Evolutionary conservation across 2,888 invertebrate species (phyloP), one percentile per base, ranked within the genome.

Genomic region (Philonicus albiceps): DNA sequence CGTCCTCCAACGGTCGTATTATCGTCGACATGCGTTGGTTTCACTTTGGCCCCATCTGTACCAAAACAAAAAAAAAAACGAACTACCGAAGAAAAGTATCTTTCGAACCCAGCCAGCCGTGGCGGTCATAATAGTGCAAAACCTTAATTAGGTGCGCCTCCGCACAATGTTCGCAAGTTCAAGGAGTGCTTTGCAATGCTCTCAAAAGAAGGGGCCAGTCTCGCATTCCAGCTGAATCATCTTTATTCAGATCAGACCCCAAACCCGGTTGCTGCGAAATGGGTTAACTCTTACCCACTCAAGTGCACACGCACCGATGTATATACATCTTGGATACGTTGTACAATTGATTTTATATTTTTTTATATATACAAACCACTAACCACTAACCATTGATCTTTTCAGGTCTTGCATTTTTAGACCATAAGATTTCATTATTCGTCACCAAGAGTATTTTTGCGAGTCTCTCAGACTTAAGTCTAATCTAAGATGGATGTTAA

Each of bases 161-260:
- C 16, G 27, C 64, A n/a, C n/a, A 22, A 27, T 30, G 49, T 16
- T 43, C 78, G n/a, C 78, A 78, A 49, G 49, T 78, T 78, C 49
- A 78, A 49, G 78, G 78, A 27, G 78, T 78, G 49, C 49, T 43
- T n/a, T 11, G 43, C 2, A 22, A 7, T 27, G 11, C 27, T n/a
- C 11, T 11, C 8, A 0, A 74, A 7, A 19, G 22, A 30, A 49
- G 27, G 49, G 49, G 27, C 13, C 16, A 13, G 13, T 27, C 49
- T 27, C 78, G 78, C 49, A 78, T 78, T 78, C 49, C 49, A 78
- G n/a, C 30, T 49, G 78, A 78, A 43, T 78, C 78, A 78, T 78
- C 49, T 78, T 27, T 78, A 78, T 78, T 78, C 49, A 78, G 78
- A 78, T 78, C 78, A 78, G 78, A 78, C 78, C 78, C 76, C 19